Evolutionary conservation across 92 coral and sea anemone species (phyloP), one percentile per base, ranked within the genome.

Genomic region (Palythoa grandiflora): DNA sequence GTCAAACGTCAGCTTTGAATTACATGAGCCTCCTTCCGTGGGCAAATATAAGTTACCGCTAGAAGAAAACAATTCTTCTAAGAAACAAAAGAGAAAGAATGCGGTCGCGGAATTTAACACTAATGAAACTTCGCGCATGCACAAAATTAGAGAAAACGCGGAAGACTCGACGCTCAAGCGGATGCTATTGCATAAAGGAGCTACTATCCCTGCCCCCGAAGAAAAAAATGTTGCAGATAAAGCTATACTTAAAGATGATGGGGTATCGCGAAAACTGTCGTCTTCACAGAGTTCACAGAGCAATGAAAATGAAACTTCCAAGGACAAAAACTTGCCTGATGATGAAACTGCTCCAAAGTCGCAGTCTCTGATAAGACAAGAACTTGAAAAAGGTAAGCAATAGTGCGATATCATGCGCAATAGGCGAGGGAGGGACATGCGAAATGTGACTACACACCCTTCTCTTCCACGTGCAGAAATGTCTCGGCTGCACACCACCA

Each of bases 341-440:
- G 55, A 5, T 20, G 85, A 65, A 1, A 40, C 54, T 38, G 40
- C 13, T 17, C 85, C 85, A 9, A 80, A 61, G 7, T 44, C 6
- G 28, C 85, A 63, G 40, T 80, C 85, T 55, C 12, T 80, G 38
- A 38, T 80, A 11, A 60, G 38, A 11, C 60, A 61, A 15, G 73
- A 80, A 21, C 40, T 80, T 44, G 55, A 44, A 40, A 80, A 80
- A 61, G 85, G 85, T 80, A 80, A 2, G 40, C 44, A 68, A 39
- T 60, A 57, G 15, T 55, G 17, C 15, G 1, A 13, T 10, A 57
- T 57, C n/a, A 57, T 15, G 61, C 61, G 17, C 17, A 11, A 11
- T 9, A 1, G 14, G 61, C n/a, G 2, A 3, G 61, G 61, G 3
- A 55, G 50, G 50, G 50, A 8, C 7, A 44, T 44, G 4, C 50